Evolutionary conservation across 2,797 vertebrate species (phyloP).

Genomic region (Phyllotis vaccarum): DNA sequence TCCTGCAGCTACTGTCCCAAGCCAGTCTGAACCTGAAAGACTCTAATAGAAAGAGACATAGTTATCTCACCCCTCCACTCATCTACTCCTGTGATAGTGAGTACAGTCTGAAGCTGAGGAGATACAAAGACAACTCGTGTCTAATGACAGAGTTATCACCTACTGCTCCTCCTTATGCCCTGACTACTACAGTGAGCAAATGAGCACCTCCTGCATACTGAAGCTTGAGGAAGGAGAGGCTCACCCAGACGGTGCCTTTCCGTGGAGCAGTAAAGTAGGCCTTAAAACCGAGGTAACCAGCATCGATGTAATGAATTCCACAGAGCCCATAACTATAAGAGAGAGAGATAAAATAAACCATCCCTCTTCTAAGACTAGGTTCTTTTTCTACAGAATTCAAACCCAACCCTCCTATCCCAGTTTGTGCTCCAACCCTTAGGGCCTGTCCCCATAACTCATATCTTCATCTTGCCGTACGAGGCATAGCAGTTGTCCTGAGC

Average conservation of each 20-base stretch:
- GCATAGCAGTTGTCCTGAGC: conserved; percentile 94
- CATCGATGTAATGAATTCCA: conserved; percentile 95
- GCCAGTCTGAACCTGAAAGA: conserved; percentile 95
- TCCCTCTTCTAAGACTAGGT: conserved; percentile 31
- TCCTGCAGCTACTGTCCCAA: conserved; percentile 90
- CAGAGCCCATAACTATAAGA: conserved; percentile 90
- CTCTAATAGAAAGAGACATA: conserved; percentile 89
- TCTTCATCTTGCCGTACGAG: conserved; percentile 87
- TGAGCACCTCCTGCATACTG: background rate
- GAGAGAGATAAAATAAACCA: conserved; percentile 34
- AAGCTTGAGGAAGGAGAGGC: conserved; percentile 69
- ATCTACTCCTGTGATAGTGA: conserved; percentile 23
- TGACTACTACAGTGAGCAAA: conserved; percentile 21
- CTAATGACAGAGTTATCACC: background rate
- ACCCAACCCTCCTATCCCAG: conserved; percentile 5
- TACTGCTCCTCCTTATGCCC: background rate
- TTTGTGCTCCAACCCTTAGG: conserved; percentile 40
- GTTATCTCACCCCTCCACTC: conserved; percentile 28
- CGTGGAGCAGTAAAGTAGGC: conserved; percentile 92
- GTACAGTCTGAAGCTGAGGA: background rate
- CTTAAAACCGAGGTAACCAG: conserved; percentile 91
- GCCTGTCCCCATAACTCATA: conserved; percentile 51
- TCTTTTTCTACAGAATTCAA: conserved; percentile 47
- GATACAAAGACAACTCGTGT: conserved; percentile 3
- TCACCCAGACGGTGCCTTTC: conserved; percentile 94